Evolutionary conservation across 2,113 vertebrate genomes (phyloP).

Genomic region (Oncorhynchus nerka): DNA sequence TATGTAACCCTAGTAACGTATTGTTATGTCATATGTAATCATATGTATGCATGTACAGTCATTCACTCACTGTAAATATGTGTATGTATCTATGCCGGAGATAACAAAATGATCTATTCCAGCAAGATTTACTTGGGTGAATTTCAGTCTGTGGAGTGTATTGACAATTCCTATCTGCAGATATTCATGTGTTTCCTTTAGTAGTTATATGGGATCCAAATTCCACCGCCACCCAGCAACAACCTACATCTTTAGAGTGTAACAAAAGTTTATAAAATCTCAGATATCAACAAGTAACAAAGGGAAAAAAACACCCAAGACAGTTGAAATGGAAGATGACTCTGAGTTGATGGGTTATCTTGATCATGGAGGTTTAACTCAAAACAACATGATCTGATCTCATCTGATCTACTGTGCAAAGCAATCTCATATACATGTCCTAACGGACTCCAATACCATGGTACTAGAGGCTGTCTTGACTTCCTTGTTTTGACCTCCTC

Average conservation of each 20-base stretch:
- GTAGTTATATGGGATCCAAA: not conserved
- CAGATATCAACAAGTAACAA: not conserved
- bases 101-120: not conserved
- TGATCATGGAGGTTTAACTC: not conserved
- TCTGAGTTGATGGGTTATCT: not conserved
- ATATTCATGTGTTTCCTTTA: not conserved
- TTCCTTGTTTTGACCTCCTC: not conserved
- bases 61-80: too few relatives aligned
- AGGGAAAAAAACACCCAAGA: slow-evolving; percentile 9
- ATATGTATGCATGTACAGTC: not conserved
- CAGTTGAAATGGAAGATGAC: not conserved
- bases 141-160: not conserved
- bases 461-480: not conserved
- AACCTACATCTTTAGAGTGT: slow-evolving; percentile 7
- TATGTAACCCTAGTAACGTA: not conserved
- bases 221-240: not conserved
- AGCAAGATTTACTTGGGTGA: too few relatives aligned
- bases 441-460: not conserved
- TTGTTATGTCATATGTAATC: not conserved
- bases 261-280: slow-evolving; percentile 11
- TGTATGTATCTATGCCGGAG: not conserved
- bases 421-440: not conserved
- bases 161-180: not conserved
- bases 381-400: not conserved
- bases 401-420: not conserved